Evolutionary conservation across 2,797 vertebrate species (phyloP).

Genomic region (Valencia hispanica): DNA sequence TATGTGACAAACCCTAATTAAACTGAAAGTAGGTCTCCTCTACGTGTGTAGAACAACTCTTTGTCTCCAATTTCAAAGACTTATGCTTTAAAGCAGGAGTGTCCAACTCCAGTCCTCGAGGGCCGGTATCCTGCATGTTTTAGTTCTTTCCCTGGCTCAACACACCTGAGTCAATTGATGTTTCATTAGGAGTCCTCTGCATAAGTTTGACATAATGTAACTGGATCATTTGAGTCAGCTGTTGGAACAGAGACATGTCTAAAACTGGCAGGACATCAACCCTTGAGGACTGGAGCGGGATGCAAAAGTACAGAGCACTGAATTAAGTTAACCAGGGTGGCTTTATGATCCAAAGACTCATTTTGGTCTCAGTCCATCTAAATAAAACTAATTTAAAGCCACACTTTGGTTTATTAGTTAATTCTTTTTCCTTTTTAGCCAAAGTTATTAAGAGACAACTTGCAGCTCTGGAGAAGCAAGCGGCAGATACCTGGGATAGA

Average conservation of each 20-base stretch:
- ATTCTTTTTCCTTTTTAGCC: too few relatives aligned
- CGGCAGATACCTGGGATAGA: too few relatives aligned
- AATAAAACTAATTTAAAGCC: neutral
- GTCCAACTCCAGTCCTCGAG: neutral
- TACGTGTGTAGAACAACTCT: too few relatives aligned
- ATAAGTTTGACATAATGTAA: neutral
- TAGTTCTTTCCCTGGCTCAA: neutral
- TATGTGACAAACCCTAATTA: too few relatives aligned
- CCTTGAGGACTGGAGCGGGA: neutral
- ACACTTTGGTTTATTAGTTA: too few relatives aligned
- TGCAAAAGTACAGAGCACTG: neutral
- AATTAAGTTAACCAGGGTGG: too few relatives aligned
- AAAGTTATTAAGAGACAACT: too few relatives aligned
- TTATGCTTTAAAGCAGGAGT: neutral
- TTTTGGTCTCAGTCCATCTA: neutral
- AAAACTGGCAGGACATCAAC: neutral
- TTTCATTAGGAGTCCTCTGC: neutral
- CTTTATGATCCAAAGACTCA: neutral
- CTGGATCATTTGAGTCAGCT: neutral
- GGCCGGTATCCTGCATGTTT: neutral
- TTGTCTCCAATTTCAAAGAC: too few relatives aligned
- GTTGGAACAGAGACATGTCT: neutral
- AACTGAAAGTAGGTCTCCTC: too few relatives aligned
- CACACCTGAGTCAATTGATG: neutral
- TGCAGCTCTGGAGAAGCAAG: too few relatives aligned